Percentiles rank a stretch among this genome's conserved stretches.
Evolutionary conservation across 2,797 vertebrate species (phyloP).

Genomic region (Rhinatrema bivittatum): DNA sequence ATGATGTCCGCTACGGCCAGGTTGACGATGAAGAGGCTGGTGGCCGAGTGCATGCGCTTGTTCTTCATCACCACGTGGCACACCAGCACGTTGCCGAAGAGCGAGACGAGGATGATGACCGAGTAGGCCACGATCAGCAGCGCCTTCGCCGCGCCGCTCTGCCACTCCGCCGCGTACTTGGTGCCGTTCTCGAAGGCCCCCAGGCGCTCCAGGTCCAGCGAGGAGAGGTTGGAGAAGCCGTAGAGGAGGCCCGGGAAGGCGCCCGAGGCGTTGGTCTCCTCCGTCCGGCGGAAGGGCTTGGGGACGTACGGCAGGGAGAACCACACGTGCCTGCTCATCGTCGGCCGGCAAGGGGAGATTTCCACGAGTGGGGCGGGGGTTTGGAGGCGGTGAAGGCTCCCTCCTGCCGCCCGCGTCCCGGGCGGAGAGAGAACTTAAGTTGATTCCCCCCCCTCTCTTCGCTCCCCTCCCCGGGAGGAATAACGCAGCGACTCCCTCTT

Average conservation of each 20-base stretch:
- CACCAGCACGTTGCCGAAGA: constrained; percentile 44
- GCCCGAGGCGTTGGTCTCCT: constrained; percentile 18
- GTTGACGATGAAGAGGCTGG: constrained; percentile 46
- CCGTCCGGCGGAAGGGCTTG: constrained; percentile 19
- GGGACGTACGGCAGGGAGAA: constrained; percentile 36
- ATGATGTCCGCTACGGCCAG: constrained; percentile 45
- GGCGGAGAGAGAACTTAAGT: too few relatives aligned
- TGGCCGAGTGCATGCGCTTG: constrained; percentile 42
- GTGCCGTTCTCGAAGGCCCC: constrained; percentile 25
- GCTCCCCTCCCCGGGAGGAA: too few relatives aligned
- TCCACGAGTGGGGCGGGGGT: too few relatives aligned
- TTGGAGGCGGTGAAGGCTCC: too few relatives aligned
- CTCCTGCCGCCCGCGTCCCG: too few relatives aligned
- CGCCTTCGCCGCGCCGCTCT: constrained; percentile 38
- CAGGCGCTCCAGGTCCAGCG: constrained; percentile 38
- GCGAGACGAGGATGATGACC: constrained; percentile 57
- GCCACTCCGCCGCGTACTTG: constrained; percentile 38
- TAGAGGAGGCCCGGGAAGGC: constrained; percentile 23
- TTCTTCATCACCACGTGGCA: constrained; percentile 31
- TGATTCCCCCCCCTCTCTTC: too few relatives aligned
- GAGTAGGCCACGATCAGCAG: constrained; percentile 58
- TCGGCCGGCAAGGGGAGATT: not conserved
- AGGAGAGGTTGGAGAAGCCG: constrained; percentile 35
- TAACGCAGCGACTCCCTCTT: too few relatives aligned
- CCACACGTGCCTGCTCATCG: constrained; percentile 30